Percentiles rank a stretch among this genome's conserved stretches.
These are phyloP conservation scores for Dicyrtomina minuta DNA, from an alignment of 2,888 invertebrate genomes.

Conservation along the genomic window DNA sequence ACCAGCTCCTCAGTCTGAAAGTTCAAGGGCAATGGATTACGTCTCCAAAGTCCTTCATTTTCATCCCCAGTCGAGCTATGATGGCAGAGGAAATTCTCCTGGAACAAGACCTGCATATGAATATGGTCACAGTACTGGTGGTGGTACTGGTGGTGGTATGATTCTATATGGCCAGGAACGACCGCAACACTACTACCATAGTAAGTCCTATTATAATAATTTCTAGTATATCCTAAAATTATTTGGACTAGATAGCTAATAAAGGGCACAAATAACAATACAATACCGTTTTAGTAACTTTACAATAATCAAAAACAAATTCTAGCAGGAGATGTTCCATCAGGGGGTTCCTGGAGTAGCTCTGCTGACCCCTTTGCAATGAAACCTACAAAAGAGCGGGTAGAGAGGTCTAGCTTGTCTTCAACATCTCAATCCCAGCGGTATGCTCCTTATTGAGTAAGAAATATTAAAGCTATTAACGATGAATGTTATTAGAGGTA, in stretches of 20 bases:
- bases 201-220: slow-evolving; percentile 11
- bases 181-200: slow-evolving; percentile 33
- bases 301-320: too few species aligned
- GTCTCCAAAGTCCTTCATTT: slow-evolving; percentile 29
- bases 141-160: background rate
- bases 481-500: background rate
- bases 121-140: slow-evolving; percentile 16
- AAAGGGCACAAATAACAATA: too few species aligned
- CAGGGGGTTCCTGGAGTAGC: slow-evolving; percentile 15
- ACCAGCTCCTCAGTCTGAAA: slow-evolving; percentile 15
- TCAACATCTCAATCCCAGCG: slow-evolving; percentile 29
- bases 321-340: slow-evolving; percentile 9
- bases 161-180: slow-evolving; percentile 30
- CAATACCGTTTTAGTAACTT: too few species aligned
- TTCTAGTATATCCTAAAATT: too few species aligned
- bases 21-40: slow-evolving; percentile 34
- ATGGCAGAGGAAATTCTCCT: slow-evolving; percentile 13
- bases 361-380: slow-evolving; percentile 24
- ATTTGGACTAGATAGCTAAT: too few species aligned
- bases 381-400: slow-evolving; percentile 15
- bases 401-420: slow-evolving; percentile 14
- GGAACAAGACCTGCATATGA: slow-evolving; percentile 12
- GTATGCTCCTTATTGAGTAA: slow-evolving; percentile 30
- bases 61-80: slow-evolving; percentile 9
- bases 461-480: slow-evolving; percentile 19